phyloP scores from a whole-genome alignment of 2,888 invertebrate species.

The Hyles lineata region DNA sequence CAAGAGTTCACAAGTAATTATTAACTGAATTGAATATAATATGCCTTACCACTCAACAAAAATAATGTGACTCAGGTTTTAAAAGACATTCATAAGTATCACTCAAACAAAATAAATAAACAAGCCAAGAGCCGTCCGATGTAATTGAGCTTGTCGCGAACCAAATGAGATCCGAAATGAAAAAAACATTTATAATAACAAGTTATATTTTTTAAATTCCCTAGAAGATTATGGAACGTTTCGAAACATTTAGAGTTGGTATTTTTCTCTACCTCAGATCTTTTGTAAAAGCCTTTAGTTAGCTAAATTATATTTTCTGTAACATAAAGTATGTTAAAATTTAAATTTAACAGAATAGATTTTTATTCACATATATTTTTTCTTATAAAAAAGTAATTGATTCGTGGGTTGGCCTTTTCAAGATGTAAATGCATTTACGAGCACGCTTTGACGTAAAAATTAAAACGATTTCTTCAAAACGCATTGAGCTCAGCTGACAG shows the following conservation, averaged over 20 bases:
- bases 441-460: not conserved
- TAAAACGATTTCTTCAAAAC: not conserved
- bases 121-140: not conserved
- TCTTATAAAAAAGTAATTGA: not conserved
- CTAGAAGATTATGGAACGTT: not conserved
- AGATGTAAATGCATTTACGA: not conserved
- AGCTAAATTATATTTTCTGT: not conserved
- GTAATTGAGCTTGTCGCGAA: not conserved
- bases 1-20: too few species aligned
- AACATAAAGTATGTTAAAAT: not conserved
- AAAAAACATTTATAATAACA: conserved; percentile 11
- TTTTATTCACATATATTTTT: too few species aligned
- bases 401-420: not conserved
- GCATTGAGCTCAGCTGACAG: not conserved
- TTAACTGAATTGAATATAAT: not conserved
- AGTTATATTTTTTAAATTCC: not conserved
- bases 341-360: not conserved
- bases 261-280: not conserved
- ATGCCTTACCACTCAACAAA: not conserved
- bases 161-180: conserved; percentile 6
- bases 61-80: not conserved
- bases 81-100: not conserved
- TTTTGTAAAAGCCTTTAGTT: not conserved
- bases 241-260: not conserved
- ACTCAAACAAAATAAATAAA: not conserved